phyloP scores from a whole-genome alignment of 2,797 vertebrate genomes.

The Parotocinclus haroldoi region DNA sequence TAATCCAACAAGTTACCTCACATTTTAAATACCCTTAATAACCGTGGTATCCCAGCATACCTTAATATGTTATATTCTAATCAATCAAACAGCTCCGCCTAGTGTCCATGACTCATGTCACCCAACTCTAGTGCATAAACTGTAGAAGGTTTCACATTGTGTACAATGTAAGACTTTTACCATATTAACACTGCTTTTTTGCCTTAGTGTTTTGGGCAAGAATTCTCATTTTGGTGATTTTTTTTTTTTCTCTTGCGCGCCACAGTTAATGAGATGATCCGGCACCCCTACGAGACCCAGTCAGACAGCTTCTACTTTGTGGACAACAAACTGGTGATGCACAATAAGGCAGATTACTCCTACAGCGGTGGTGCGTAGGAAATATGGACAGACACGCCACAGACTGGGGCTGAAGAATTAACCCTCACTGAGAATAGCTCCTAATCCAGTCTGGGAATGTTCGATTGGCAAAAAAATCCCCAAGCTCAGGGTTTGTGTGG shows the following conservation, averaged over 20 bases:
- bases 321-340: conserved; percentile 98
- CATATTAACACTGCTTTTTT: too few species aligned
- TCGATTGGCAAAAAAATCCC: conserved; percentile 23
- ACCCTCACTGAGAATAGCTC: conserved; percentile 19
- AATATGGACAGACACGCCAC: conserved; percentile 50
- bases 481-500: conserved; percentile 50
- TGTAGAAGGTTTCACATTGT: too few species aligned
- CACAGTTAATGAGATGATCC: conserved; percentile 93
- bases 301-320: conserved; percentile 99
- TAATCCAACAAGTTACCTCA: too few species aligned
- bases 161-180: too few species aligned
- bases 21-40: too few species aligned
- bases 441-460: conserved; percentile 19
- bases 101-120: too few species aligned
- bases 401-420: conserved; percentile 15
- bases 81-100: too few species aligned
- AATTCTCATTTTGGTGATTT: not conserved
- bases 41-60: too few species aligned
- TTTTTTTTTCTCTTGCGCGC: not conserved
- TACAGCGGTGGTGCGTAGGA: conserved; percentile 87
- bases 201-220: too few species aligned
- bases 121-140: too few species aligned
- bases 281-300: conserved; percentile 92
- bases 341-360: conserved; percentile 99
- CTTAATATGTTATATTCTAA: too few species aligned